Evolutionary conservation across 2,113 vertebrate genomes (phyloP), one percentile per base, ranked within the genome.

Genomic region (Chloropsis cyanopogon): DNA sequence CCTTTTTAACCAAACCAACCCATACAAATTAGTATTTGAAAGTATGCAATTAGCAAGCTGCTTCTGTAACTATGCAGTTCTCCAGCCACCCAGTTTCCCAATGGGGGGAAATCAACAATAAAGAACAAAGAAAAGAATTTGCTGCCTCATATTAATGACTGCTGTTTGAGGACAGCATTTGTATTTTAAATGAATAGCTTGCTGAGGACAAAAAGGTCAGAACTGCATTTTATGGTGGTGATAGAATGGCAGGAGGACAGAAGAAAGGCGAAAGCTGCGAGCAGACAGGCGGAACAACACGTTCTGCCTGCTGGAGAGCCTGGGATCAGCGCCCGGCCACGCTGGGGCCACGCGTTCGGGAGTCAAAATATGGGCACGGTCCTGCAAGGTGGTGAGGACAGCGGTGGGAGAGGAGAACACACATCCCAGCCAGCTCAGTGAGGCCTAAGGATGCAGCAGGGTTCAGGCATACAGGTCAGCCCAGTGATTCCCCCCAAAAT

Each of bases 71-170:
- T 95, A 96, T 92, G 97, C 90, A 68, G 96, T 90, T 97, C 95
- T 91, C 91, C 92, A 87, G 92, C 96, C 94, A 96, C 88, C 86
- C 88, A 68, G 76, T 90, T 93, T 96, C 95, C 96, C 95, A 95
- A 94, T 91, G 76, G 65, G 88, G 81, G 65, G 94, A 97, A 98
- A 98, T 89, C 96, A 97, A 97, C 94, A 98, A 97, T 96, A 86
- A 96, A 94, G 86, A 97, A 97, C 95, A 97, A 98, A 97, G 95
- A 92, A 90, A 97, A 96, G 92, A 97, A 98, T 97, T 97, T 96
- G 96, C 85, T 96, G 92, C 93, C 90, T 92, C 93, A 73, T 97
- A 95, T 96, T 96, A 97, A 98, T 94, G 96, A 88, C 91, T 95
- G 91, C 83, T 79, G 82, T 96, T 96, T 89, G 90, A 79, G 72